Percentiles rank a stretch among this genome's conserved stretches.
phyloP scores from a whole-genome alignment of 2,797 vertebrate species.

The Corythornis leucogaster region DNA sequence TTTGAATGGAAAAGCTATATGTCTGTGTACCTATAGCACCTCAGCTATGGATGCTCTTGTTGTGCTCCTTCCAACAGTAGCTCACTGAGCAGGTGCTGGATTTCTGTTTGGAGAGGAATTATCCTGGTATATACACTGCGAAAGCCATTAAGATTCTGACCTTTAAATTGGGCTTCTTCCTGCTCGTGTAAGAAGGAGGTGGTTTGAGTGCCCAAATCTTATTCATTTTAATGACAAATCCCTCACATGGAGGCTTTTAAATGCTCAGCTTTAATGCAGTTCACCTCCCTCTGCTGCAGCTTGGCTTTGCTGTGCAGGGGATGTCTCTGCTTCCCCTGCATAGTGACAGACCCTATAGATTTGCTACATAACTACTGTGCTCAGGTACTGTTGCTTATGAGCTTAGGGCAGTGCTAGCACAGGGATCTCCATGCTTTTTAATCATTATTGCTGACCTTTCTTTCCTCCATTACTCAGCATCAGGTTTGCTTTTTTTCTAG shows the following conservation, averaged over 20 bases:
- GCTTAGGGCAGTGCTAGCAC: not conserved
- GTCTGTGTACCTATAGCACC: not conserved
- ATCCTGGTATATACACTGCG: not conserved
- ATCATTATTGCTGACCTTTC: conserved; percentile 32
- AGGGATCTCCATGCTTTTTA: not conserved
- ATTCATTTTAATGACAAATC: conserved; percentile 68
- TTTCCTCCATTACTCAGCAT: conserved; percentile 4
- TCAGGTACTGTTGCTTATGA: not conserved
- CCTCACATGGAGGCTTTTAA: conserved; percentile 52
- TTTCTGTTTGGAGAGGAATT: conserved; percentile 55
- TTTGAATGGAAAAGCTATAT: not conserved
- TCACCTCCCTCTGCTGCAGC: conserved; percentile 20
- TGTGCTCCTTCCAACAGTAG: not conserved
- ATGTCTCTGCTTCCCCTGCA: not conserved
- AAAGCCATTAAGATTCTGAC: conserved; percentile 58
- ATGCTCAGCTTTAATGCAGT: conserved; percentile 12
- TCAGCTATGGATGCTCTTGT: not conserved
- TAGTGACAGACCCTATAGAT: not conserved
- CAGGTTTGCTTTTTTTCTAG: not conserved
- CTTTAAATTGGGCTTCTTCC: conserved; percentile 66
- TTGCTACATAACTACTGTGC: not conserved
- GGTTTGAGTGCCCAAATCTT: conserved; percentile 62
- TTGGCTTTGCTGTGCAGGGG: not conserved
- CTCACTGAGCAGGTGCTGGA: not conserved
- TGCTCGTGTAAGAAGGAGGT: conserved; percentile 45